These are phyloP conservation scores for Gambusia affinis DNA, from an alignment of 2,113 vertebrate species.

Conservation along the genomic window DNA sequence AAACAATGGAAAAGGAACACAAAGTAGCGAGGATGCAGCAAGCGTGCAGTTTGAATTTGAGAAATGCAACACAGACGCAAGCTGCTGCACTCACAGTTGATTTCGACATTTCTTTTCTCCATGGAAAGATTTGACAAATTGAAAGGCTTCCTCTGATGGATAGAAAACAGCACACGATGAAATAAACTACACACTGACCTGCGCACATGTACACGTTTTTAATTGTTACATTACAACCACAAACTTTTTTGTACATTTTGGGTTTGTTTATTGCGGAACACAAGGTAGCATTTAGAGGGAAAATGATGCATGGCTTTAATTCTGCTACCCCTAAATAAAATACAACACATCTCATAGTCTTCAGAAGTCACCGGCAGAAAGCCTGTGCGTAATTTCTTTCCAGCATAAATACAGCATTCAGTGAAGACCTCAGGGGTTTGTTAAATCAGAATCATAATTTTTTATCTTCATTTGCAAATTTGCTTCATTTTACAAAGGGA, in stretches of 20 bases:
- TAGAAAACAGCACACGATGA: background rate
- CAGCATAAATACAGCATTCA: background rate
- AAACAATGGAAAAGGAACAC: constrained; percentile 36
- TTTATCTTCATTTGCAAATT: no score
- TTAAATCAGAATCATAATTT: background rate
- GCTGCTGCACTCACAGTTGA: constrained; percentile 9
- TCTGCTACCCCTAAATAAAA: background rate
- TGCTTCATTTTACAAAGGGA: no score
- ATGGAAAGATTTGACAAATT: background rate
- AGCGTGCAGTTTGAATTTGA: constrained; percentile 32
- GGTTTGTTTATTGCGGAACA: background rate
- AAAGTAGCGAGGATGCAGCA: constrained; percentile 24
- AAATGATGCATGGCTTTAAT: background rate
- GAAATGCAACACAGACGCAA: constrained; percentile 31
- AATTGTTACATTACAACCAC: no score
- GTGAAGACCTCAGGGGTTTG: background rate
- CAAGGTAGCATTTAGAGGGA: background rate
- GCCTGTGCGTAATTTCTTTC: background rate
- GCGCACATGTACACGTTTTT: no score
- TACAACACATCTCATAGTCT: background rate
- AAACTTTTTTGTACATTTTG: no score
- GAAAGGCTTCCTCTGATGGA: background rate
- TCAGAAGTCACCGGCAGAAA: background rate
- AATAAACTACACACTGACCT: background rate
- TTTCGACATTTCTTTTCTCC: constrained; percentile 16